Percentiles rank a stretch among this genome's conserved stretches.
Conservation (phyloP, 37 sponge, comb jelly and placozoan species). For the Tethya wilhelma region DNA sequence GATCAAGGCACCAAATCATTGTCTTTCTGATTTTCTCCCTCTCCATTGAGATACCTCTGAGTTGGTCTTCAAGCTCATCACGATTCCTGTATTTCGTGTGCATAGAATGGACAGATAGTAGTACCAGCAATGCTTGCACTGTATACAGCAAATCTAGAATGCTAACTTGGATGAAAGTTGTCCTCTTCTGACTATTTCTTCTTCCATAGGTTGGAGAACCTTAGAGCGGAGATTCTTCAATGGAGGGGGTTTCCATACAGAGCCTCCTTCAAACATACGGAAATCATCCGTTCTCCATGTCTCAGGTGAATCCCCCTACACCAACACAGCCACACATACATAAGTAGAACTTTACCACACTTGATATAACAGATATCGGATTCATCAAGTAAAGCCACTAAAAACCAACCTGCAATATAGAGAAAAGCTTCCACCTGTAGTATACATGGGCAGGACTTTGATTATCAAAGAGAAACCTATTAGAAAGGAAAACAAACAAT, state of each 20-base stretch:
- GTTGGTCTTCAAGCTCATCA: conserved; percentile 87
- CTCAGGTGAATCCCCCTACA: conserved; percentile 94
- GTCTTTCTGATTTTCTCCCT: conserved; percentile 53
- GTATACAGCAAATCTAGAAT: not conserved
- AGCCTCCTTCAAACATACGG: conserved; percentile 95
- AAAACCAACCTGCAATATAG: conserved; percentile 84
- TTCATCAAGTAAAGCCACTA: no score
- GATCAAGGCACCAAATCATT: conserved; percentile 96
- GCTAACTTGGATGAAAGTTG: conserved; percentile 77
- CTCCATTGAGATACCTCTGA: conserved; percentile 85
- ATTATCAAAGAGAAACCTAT: conserved; percentile 96
- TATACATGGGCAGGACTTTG: conserved; percentile 91
- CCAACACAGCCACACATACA: not conserved
- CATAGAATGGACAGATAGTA: not conserved
- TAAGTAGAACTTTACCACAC: not conserved
- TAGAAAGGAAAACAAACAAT: not conserved
- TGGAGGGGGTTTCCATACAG: conserved; percentile 97
- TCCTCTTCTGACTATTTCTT: conserved; percentile 81
- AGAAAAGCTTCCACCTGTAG: conserved; percentile 99
- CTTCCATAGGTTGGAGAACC: conserved; percentile 60
- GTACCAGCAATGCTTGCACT: not conserved
- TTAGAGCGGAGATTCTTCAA: conserved; percentile 72
- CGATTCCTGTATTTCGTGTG: conserved; percentile 53
- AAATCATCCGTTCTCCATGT: conserved; percentile 96
- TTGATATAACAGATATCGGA: not conserved